Base-by-base conservation (phyloP, 2,888 invertebrate species). In the Pollenia griseotomentosa region DNA sequence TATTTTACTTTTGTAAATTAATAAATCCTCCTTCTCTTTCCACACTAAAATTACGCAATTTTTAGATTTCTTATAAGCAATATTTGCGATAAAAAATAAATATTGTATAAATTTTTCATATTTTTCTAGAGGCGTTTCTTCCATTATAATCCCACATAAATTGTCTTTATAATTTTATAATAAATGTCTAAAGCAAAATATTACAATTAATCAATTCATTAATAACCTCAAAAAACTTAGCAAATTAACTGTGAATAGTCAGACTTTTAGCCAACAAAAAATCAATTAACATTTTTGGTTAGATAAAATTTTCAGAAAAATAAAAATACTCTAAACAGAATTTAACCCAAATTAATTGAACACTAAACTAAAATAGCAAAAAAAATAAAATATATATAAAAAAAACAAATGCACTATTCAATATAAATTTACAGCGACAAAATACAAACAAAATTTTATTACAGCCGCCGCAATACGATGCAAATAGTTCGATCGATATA, bases 201-300 rank as follows among this genome's bases (percentile, higher is more conserved):
- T 68, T 78, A 70, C 77, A 81, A 84, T 87, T 81, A 87, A 84
- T 87, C 80, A 78, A 73, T 90, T 90, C 89, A 88, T 89, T 90
- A 91, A 90, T 90, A 90, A 89, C 88, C 89, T 89, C 88, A 88
- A 88, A 89, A 90, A 91, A 89, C 23, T 19, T 89, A 90, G 89
- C 89, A 90, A 90, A 91, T 90, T 90, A 90, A 89, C 88, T 89
- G 87, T 85, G 85, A 89, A 88, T 89, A 59, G n/a, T 44, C 44
- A 9, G 48, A 61, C 53, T 51, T 71, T 91, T 89, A 89, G 89
- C 90, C 78, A 80, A 85, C 85, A 87, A 73, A 87, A 84, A 82
- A 55, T 87, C 81, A 87, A 84, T 84, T 87, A 87, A 84, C 73
- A 87, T 87, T 81, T 84, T 84, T 83, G 53, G 46, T 55, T 75